Evolutionary conservation across 2,113 vertebrate species (phyloP), one percentile per base, ranked within the genome.

Genomic region (Xyrauchen texanus): DNA sequence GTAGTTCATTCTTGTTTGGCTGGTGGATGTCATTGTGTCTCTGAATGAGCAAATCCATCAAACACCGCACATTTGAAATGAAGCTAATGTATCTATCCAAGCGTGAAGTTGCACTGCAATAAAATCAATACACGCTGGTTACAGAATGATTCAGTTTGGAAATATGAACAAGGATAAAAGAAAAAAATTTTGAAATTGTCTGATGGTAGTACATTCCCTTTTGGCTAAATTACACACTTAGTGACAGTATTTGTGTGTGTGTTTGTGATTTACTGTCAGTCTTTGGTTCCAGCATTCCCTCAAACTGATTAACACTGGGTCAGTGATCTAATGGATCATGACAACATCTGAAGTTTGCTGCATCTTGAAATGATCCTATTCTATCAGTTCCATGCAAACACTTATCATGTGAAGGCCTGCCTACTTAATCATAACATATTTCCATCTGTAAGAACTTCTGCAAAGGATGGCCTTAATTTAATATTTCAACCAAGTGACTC

Each of bases 31-130:
- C 74, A 65, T 7, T 65, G 53, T 49, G 62, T 34, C 34, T 16
- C 65, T 34, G 53, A 62, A 65, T 66, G 62, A 76, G 60, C 15
- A 62, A 63, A 76, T 65, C 74, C 21, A 65, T 76, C 74, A 76
- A 76, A 76, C 73, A 52, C 47, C 55, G 61, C 62, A 62, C 73
- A 65, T 64, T 76, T 65, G 49, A 76, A 76, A 76, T 76, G 49
- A 76, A 66, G 62, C 62, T 76, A 65, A 76, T 76, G 61, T 76
- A 76, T 53, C 74, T 76, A 49, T 55, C 62, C 74, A 45, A 76
- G 74, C 74, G 55, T 76, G 74, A 76, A 76, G 74, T 55, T 66
- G 55, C 74, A 76, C 61, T 53, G 74, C 74, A 65, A 76, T 76
- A 66, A 76, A 76, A 76, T 76, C 74, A 65, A 76, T 76, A 66